phyloP scores from a whole-genome alignment of 1,140 invertebrate species.

The Parasteatoda tepidariorum region DNA sequence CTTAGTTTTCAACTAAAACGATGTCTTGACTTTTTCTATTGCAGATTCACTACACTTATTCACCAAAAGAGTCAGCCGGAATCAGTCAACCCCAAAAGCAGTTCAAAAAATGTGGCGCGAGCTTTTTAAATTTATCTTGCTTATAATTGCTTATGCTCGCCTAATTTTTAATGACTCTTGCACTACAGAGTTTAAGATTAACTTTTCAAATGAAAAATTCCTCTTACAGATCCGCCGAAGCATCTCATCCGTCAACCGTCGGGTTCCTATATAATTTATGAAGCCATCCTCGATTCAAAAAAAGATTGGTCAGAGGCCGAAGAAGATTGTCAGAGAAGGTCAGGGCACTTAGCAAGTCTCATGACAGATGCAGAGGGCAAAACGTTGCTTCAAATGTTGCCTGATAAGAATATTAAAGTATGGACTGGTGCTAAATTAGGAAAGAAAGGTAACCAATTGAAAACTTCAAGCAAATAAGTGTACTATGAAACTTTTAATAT shows the following conservation, averaged over 20 bases:
- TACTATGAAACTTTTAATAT: background rate
- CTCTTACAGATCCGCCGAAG: conserved; percentile 24
- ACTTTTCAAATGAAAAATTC: background rate
- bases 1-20: no score
- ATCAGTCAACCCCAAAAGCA: no score
- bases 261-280: background rate
- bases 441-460: background rate
- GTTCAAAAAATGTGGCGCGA: background rate
- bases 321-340: conserved; percentile 17
- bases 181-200: background rate
- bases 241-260: background rate
- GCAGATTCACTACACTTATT: no score
- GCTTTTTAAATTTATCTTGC: no score
- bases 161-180: no score
- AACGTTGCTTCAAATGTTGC: conserved; percentile 7
- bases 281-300: background rate
- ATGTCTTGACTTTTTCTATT: no score
- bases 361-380: conserved; percentile 13
- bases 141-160: no score
- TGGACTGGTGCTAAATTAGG: conserved; percentile 41
- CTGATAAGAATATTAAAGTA: conserved; percentile 1
- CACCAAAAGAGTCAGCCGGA: no score
- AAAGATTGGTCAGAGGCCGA: conserved; percentile 25
- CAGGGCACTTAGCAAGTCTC: conserved; percentile 25
- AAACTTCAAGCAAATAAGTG: background rate